Percentiles rank a stretch among this genome's conserved stretches.
phyloP scores from a whole-genome alignment of 2,797 vertebrate genomes.

The Onychomys arenicola region DNA sequence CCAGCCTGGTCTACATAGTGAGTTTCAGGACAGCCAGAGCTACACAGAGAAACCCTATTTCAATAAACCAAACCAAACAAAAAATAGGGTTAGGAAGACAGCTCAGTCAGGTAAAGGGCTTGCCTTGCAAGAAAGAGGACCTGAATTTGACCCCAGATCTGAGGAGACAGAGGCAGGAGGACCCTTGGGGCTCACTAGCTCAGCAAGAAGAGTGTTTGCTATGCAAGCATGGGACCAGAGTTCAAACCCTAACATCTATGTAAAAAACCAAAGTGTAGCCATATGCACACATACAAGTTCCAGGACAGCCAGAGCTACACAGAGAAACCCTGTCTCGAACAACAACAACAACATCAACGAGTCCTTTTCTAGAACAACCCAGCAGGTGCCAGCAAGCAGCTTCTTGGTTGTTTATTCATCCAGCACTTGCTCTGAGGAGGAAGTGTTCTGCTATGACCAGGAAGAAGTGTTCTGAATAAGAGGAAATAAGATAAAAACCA shows the following conservation, averaged over 20 bases:
- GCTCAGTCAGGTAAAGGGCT: neutral
- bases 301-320: neutral
- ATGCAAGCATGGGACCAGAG: neutral
- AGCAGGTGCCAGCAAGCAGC: neutral
- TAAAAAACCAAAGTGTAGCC: neutral
- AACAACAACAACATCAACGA: neutral
- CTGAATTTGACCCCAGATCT: neutral
- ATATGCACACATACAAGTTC: neutral
- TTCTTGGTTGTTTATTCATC: neutral
- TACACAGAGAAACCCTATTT: neutral
- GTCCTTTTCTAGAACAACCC: neutral
- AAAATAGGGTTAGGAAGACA: too few species aligned
- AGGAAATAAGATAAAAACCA: neutral
- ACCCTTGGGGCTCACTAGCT: neutral
- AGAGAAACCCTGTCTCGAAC: neutral
- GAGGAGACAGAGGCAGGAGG: neutral
- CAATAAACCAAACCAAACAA: neutral
- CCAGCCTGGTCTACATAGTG: neutral
- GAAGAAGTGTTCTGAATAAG: neutral
- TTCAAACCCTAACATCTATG: neutral
- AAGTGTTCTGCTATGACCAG: neutral
- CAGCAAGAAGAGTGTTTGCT: neutral
- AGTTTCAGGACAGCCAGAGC: neutral
- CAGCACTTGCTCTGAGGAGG: neutral
- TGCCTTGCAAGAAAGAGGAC: neutral